phyloP scores from a whole-genome alignment of 1,140 invertebrate genomes.

The Phymorhynchus buccinoides region DNA sequence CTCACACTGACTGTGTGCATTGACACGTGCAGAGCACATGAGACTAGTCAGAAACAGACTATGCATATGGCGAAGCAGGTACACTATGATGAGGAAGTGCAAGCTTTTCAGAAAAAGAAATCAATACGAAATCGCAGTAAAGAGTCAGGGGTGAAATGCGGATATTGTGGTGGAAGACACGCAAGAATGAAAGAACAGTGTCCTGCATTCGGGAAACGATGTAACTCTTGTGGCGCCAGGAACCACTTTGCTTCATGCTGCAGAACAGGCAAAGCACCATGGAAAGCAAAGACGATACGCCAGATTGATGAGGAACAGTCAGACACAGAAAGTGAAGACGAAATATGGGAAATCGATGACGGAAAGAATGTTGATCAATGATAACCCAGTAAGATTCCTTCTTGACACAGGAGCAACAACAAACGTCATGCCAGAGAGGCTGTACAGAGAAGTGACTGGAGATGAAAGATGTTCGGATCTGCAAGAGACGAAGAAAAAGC shows the following conservation, averaged over 20 bases:
- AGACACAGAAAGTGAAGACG: not conserved
- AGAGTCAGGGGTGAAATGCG: too few relatives aligned
- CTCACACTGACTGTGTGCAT: too few relatives aligned
- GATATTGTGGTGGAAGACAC: not conserved
- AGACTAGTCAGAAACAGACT: not conserved
- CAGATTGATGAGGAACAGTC: not conserved
- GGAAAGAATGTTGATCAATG: not conserved
- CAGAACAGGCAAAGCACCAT: not conserved
- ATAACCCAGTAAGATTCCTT: not conserved
- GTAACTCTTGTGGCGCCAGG: not conserved
- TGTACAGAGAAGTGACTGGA: not conserved
- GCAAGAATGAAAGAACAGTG: not conserved
- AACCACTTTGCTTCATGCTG: not conserved
- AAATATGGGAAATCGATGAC: not conserved
- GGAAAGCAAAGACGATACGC: not conserved
- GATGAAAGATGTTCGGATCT: not conserved
- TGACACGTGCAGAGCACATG: not conserved
- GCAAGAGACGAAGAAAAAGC: not conserved
- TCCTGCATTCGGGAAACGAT: not conserved
- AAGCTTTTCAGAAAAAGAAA: not conserved
- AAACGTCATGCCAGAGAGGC: not conserved
- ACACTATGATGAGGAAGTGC: not conserved
- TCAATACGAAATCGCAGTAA: not conserved
- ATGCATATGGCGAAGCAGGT: not conserved
- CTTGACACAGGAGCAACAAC: constrained; percentile 10